phyloP scores from a whole-genome alignment of 2,113 vertebrate species.

The Pelecanoides urinatrix region DNA sequence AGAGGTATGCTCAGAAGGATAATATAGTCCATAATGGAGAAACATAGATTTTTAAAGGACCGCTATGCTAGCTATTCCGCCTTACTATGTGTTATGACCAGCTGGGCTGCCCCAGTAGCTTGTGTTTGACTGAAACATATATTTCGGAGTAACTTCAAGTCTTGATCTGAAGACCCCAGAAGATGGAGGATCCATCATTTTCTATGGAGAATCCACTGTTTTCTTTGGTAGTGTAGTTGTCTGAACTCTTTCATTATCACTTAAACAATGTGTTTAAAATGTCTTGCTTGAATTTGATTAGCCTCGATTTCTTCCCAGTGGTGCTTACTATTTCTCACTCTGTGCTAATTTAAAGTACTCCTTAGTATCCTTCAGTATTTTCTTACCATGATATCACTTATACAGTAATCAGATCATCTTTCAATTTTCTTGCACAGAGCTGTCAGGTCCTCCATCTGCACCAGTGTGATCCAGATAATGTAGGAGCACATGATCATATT shows the following conservation, averaged over 20 bases:
- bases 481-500: background rate
- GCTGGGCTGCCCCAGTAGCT: background rate
- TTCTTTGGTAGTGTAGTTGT: background rate
- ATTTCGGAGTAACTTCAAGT: background rate
- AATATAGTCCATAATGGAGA: background rate
- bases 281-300: background rate
- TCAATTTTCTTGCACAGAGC: background rate
- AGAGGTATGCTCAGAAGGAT: background rate
- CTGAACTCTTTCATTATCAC: background rate
- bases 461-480: background rate
- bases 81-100: background rate
- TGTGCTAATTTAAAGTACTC: background rate
- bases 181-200: background rate
- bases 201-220: background rate
- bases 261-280: background rate
- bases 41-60: background rate
- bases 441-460: background rate
- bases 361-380: background rate
- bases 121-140: background rate
- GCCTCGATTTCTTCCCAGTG: background rate
- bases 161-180: background rate
- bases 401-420: background rate
- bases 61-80: background rate
- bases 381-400: background rate
- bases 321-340: background rate